Base-by-base conservation (phyloP, 2,888 invertebrate species). In the Entomobrya multifasciata region DNA sequence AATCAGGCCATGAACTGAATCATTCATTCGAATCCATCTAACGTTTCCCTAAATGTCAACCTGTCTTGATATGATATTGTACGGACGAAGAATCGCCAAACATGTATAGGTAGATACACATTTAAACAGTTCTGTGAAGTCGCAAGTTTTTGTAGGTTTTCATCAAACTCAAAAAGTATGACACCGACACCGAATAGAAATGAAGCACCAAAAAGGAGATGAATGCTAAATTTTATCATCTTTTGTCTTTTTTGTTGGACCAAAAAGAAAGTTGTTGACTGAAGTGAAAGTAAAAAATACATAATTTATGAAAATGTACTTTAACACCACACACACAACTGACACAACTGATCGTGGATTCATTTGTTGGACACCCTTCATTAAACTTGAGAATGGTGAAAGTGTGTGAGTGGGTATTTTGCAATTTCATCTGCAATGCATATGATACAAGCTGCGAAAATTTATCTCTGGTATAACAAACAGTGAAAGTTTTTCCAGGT, bases 271-370 rank as follows among this genome's bases (percentile, higher is more conserved):
- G 62, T 62, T 30, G 15, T n/a, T 30, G 62, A 62, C 17, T 62
- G 6, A 62, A 62, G 30, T 62, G 62, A 62, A 30, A 62, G 62
- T 11, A n/a, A 62, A 27, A 3, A 20, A 62, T 62, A 62, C 62
- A 62, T 62, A 62, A 62, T 62, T 27, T 62, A 62, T 57, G 57
- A 57, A n/a, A n/a, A 57, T 57, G 57, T 25, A 57, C 25, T 10
- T 57, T 57, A 25, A 25, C 13, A 25, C 8, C 57, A 57, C 57
- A 57, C 20, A 47, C 25, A 57, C 15, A 25, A 22, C 4, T 22
- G 11, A 22, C 25, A 22, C 25, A n/a, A n/a, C n/a, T n/a, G n/a
- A n/a, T n/a, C n/a, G n/a, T n/a, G n/a, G n/a, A n/a, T 25, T 57
- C 57, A 25, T 11, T 22, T 57, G 17, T 13, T 57, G 57, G 55